Evolutionary conservation across 2,888 invertebrate species (phyloP).

Genomic region (Malthinus flaveolus): DNA sequence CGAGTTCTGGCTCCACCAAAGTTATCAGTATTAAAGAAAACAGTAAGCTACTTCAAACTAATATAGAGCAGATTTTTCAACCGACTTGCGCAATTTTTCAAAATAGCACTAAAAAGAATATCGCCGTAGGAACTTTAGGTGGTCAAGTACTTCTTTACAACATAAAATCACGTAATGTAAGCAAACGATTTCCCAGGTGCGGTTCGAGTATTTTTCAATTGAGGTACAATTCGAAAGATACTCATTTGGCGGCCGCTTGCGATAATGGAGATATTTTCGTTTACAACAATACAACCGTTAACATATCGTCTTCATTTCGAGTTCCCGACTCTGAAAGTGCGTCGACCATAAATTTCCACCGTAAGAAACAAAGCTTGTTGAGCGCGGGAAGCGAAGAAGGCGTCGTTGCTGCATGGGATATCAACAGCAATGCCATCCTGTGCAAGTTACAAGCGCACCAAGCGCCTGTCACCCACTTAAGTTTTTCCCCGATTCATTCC

Average conservation of each 20-base stretch:
- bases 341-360: conserved; percentile 42
- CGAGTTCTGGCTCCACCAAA: conserved; percentile 46
- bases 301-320: conserved; percentile 41
- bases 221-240: conserved; percentile 47
- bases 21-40: conserved; percentile 48
- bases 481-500: conserved; percentile 60
- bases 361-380: conserved; percentile 45
- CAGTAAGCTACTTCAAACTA: conserved; percentile 45
- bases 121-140: conserved; percentile 46
- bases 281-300: conserved; percentile 45
- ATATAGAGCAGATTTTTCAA: conserved; percentile 45
- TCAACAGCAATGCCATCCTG: conserved; percentile 43
- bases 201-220: conserved; percentile 43
- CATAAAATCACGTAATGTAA: conserved; percentile 44
- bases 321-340: conserved; percentile 47
- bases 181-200: conserved; percentile 44
- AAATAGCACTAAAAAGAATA: conserved; percentile 47
- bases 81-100: conserved; percentile 51
- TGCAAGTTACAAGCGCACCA: conserved; percentile 54
- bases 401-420: conserved; percentile 50
- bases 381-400: conserved; percentile 50
- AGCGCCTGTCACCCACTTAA: conserved; percentile 61
- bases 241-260: conserved; percentile 47
- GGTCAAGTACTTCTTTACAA: conserved; percentile 51
- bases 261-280: conserved; percentile 47